Evolutionary conservation across 2,797 vertebrate genomes (phyloP).

Genomic region (Pyrocephalus nanus): DNA sequence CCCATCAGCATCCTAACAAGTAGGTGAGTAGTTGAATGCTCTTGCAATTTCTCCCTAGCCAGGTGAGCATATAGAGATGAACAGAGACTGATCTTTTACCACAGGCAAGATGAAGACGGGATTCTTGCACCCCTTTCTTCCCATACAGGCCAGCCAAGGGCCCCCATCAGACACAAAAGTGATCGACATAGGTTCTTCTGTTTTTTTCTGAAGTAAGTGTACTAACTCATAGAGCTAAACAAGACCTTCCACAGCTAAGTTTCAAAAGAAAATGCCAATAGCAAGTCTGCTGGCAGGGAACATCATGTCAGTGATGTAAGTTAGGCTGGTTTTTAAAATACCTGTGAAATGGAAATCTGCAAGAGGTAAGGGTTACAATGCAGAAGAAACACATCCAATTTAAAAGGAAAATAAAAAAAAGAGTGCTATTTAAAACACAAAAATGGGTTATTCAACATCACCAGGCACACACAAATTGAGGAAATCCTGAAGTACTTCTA

Average conservation of each 20-base stretch:
- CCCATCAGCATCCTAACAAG: not conserved
- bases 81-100: not conserved
- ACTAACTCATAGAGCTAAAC: not conserved
- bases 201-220: not conserved
- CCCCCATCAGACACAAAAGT: not conserved
- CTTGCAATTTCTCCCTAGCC: not conserved
- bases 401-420: not conserved
- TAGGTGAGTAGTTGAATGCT: not conserved
- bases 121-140: not conserved
- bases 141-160: accelerated
- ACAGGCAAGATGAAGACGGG: not conserved
- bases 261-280: not conserved
- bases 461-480: not conserved
- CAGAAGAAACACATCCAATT: not conserved
- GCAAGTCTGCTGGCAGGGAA: not conserved
- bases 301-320: not conserved
- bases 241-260: not conserved
- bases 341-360: not conserved
- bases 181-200: not conserved
- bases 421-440: not conserved
- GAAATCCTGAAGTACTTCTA: not conserved
- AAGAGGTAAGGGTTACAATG: not conserved
- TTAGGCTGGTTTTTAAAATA: not conserved
- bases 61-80: not conserved
- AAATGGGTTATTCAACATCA: not conserved